phyloP scores from a whole-genome alignment of 2,888 invertebrate genomes.

The Tiphia femorata region DNA sequence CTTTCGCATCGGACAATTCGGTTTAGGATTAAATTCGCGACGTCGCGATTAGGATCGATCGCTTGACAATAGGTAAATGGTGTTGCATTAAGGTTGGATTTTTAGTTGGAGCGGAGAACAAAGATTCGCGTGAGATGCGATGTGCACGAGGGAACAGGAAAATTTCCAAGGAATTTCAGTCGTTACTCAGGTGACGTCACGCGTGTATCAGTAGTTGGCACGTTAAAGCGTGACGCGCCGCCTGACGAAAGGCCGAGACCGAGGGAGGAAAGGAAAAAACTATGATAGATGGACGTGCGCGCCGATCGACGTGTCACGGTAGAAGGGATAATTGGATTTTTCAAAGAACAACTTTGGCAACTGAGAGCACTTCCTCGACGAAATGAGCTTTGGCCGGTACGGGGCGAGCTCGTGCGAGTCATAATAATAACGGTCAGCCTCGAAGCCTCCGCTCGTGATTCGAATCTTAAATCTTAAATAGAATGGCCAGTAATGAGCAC shows the following conservation, averaged over 20 bases:
- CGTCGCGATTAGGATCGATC: no score
- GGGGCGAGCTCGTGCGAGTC: slow-evolving; percentile 24
- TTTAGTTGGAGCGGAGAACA: no score
- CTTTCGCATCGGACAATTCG: no score
- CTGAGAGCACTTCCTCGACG: slow-evolving; percentile 30
- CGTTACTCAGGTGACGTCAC: slow-evolving; percentile 21
- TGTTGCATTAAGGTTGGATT: no score
- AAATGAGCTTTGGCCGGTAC: slow-evolving; percentile 28
- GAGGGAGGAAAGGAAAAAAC: slow-evolving; percentile 5
- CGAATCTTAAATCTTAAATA: slow-evolving; percentile 41
- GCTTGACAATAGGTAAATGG: no score
- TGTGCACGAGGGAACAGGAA: no score
- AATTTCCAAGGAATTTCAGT: slow-evolving; percentile 25
- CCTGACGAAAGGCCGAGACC: slow-evolving; percentile 15
- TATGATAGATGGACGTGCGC: slow-evolving; percentile 28
- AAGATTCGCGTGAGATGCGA: no score
- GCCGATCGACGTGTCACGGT: slow-evolving; percentile 27
- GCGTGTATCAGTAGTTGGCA: slow-evolving; percentile 27
- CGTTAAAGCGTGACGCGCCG: slow-evolving; percentile 21
- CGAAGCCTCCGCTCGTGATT: slow-evolving; percentile 35
- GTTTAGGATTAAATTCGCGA: no score
- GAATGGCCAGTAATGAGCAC: slow-evolving; percentile 20
- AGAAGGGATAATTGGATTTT: slow-evolving; percentile 39
- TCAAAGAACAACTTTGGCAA: slow-evolving; percentile 28
- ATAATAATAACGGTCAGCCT: slow-evolving; percentile 40